phyloP scores from a whole-genome alignment of 2,888 invertebrate genomes.

The Thymelicus lineola region DNA sequence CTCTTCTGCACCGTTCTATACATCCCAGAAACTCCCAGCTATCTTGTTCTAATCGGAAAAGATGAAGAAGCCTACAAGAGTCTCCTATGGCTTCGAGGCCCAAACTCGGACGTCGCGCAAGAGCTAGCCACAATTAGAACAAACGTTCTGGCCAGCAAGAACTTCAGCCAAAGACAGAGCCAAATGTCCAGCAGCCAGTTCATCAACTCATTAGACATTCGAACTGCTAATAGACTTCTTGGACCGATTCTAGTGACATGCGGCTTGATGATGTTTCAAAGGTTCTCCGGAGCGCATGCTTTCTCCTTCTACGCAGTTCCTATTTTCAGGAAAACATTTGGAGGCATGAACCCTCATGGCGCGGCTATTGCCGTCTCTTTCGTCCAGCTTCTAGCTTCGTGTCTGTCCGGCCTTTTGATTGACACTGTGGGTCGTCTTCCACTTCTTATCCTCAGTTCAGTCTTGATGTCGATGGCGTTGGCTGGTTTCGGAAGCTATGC shows the following conservation, averaged over 20 bases:
- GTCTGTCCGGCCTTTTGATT: conserved; percentile 92
- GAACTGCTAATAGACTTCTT: conserved; percentile 78
- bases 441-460: conserved; percentile 92
- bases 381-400: conserved; percentile 93
- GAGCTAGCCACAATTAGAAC: conserved; percentile 90
- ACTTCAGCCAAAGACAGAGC: conserved; percentile 77
- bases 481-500: conserved; percentile 94
- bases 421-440: conserved; percentile 95
- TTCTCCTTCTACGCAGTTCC: conserved; percentile 94
- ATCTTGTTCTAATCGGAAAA: conserved; percentile 90
- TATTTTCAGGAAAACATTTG: conserved; percentile 94
- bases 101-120: conserved; percentile 90
- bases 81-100: conserved; percentile 93
- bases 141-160: conserved; percentile 86
- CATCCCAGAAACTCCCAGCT: conserved; percentile 96
- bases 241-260: conserved; percentile 93
- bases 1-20: conserved; percentile 91
- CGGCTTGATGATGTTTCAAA: conserved; percentile 95
- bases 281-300: conserved; percentile 93
- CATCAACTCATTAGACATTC: conserved; percentile 71
- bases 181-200: conserved; percentile 76
- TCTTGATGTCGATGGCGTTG: conserved; percentile 94
- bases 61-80: conserved; percentile 88
- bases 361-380: conserved; percentile 94
- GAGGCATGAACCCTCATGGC: conserved; percentile 92